These are phyloP conservation scores for Stictonetta naevosa DNA, from an alignment of 2,113 vertebrate species.

Conservation along the genomic window DNA sequence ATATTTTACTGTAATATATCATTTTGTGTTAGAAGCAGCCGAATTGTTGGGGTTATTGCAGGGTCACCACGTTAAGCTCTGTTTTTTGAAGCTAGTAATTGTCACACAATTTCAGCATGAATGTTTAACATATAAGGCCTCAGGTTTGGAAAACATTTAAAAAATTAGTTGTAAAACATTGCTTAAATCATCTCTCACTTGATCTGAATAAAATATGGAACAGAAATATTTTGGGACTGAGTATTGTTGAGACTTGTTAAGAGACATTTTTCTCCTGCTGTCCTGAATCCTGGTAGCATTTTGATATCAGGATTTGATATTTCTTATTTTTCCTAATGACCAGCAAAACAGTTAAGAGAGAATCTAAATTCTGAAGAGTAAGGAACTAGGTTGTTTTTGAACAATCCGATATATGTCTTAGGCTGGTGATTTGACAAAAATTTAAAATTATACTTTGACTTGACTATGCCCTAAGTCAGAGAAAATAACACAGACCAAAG, in stretches of 20 bases:
- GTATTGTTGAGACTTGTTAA: neutral
- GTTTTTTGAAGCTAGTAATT: conserved; percentile 4
- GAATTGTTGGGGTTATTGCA: conserved; percentile 2
- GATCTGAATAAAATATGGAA: conserved; percentile 1
- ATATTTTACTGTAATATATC: neutral
- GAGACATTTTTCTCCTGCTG: neutral
- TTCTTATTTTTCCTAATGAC: neutral
- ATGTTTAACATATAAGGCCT: neutral
- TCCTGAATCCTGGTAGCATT: neutral
- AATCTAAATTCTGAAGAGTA: neutral
- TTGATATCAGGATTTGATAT: neutral
- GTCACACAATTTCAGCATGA: neutral
- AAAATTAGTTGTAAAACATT: neutral
- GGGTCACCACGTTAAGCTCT: neutral
- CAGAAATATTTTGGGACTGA: neutral
- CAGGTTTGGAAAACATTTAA: neutral
- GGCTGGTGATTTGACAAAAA: neutral
- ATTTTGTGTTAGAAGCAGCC: conserved; percentile 19
- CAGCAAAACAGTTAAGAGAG: neutral
- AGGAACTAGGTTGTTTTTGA: neutral
- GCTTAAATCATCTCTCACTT: neutral
- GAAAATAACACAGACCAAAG: neutral
- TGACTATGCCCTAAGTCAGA: neutral
- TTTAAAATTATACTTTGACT: neutral
- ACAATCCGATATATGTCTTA: neutral